Conservation (phyloP, 1,140 invertebrate species). For the Pseudomyrmex gracilis region DNA sequence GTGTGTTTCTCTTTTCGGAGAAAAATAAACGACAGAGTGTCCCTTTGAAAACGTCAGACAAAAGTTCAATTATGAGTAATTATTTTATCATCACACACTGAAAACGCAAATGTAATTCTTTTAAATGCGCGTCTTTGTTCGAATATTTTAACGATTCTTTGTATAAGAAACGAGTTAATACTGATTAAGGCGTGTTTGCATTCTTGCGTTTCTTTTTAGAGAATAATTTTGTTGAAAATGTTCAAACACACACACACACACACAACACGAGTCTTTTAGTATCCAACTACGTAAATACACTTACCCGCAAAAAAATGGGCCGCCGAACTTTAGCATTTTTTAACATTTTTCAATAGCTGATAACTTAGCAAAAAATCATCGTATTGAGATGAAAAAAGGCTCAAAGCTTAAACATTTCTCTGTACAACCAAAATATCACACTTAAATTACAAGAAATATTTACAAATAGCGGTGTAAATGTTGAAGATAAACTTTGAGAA, state of each 20-base stretch:
- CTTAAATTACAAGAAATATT: too few relatives aligned
- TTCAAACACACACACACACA: too few relatives aligned
- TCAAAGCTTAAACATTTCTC: too few relatives aligned
- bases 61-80: constrained; percentile 58
- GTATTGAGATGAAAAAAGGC: too few relatives aligned
- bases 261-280: neutral
- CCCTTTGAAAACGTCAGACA: constrained; percentile 34
- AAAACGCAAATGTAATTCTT: constrained; percentile 30
- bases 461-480: too few relatives aligned
- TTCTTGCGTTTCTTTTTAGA: neutral
- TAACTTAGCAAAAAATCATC: too few relatives aligned
- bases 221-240: neutral
- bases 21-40: constrained; percentile 23
- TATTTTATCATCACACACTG: constrained; percentile 30
- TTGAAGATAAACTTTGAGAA: too few relatives aligned
- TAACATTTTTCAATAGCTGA: too few relatives aligned
- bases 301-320: too few relatives aligned
- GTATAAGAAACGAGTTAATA: constrained; percentile 6
- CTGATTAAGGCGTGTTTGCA: neutral
- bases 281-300: too few relatives aligned
- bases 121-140: neutral
- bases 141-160: neutral
- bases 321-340: too few relatives aligned
- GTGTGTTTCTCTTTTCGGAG: neutral
- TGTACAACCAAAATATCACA: too few relatives aligned